These are phyloP conservation scores for Cerceris ruficornis DNA, from an alignment of 2,888 invertebrate genomes.

Conservation along the genomic window DNA sequence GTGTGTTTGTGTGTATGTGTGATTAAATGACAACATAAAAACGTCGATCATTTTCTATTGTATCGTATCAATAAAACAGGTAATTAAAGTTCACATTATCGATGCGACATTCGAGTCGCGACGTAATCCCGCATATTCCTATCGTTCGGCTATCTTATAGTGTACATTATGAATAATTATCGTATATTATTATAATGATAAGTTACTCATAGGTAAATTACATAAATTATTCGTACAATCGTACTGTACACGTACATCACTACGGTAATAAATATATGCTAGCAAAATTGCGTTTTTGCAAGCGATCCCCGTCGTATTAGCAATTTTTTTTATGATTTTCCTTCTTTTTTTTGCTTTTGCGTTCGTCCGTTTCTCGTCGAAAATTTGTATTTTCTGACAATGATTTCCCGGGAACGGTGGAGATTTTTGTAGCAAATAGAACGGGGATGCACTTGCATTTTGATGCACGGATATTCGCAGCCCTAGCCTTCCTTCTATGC, in stretches of 20 bases:
- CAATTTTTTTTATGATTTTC: no score
- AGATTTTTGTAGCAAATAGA: conserved; percentile 1
- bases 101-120: background rate
- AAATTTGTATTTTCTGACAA: no score
- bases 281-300: conserved; percentile 19
- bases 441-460: conserved; percentile 5
- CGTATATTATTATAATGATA: conserved; percentile 42
- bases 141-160: conserved; percentile 6
- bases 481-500: conserved; percentile 28
- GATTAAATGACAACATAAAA: conserved; percentile 24
- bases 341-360: no score
- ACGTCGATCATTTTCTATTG: conserved; percentile 10
- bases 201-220: conserved; percentile 37
- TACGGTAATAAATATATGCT: conserved; percentile 40
- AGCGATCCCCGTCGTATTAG: background rate
- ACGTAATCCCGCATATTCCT: conserved; percentile 8
- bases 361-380: no score
- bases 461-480: conserved; percentile 45
- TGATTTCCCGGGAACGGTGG: no score
- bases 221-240: conserved; percentile 38
- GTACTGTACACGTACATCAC: conserved; percentile 11
- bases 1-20: background rate
- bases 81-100: conserved; percentile 1
- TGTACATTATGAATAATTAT: conserved; percentile 30
- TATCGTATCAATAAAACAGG: conserved; percentile 13